Base-by-base conservation (phyloP, 2,113 vertebrate species). In the Scolopax mira region DNA sequence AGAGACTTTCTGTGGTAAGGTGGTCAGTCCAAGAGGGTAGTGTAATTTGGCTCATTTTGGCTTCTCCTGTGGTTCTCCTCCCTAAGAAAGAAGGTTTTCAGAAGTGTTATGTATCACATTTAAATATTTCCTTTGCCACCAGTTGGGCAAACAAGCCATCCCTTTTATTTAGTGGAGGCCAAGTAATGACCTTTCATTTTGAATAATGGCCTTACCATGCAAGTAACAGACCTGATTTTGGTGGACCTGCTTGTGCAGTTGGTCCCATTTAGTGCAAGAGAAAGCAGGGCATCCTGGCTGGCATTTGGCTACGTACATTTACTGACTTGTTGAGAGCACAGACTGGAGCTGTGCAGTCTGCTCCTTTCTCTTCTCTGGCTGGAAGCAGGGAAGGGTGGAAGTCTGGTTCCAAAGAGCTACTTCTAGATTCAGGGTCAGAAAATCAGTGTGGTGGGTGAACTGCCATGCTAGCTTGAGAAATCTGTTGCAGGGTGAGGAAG, bases 1-100 rank as follows among this genome's bases (percentile, higher is more conserved):
- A 97, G 97, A 98, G 90, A 98, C 98, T 18, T 98, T 99, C 91
- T 99, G 99, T 41, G 99, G 99, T 99, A 99, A 98, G 98, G 96
- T 85, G 73, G 51, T 82, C 28, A 49, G 51, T 60, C 88, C 94
- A 95, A 83, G 39, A 52, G 62, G 6, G 28, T 4, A 28, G 72
- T 67, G 81, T 85, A 89, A 96, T 85, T 91, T 94, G 88, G 81
- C 73, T 67, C n/a, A 13, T 93, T 46, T 41, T 49, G 60, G 67
- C 48, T 71, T 39, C 86, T 69, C 9, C 71, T 79, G 52, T 35
- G 69, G 69, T 88, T 64, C 35, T 3, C 4, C 44, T 90, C 57
- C 70, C 30, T 72, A 69, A 95, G 81, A 94, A 96, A 95, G 93
- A 87, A 33, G 65, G 35, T 75, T 83, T 72, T 94, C 44, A 86